Evolutionary conservation across 2,113 vertebrate species (phyloP).

Genomic region (Dolichallabes microphthalmus): DNA sequence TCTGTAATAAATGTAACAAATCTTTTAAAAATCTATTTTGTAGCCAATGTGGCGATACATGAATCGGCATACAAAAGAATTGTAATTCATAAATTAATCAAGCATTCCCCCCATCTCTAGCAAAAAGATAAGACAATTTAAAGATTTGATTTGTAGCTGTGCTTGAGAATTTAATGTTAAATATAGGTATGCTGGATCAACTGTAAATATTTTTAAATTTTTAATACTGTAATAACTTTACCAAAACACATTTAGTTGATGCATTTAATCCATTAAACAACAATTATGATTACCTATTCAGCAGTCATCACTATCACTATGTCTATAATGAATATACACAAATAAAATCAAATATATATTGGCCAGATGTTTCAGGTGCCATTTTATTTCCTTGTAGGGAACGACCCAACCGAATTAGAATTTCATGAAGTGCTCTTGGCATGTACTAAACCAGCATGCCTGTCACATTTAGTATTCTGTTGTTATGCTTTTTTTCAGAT

Average conservation of each 20-base stretch:
- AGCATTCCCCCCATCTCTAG: too few relatives aligned
- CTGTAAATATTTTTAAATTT: background rate
- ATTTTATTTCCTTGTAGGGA: background rate
- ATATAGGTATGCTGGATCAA: constrained; percentile 7
- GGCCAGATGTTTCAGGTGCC: background rate
- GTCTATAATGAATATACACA: background rate
- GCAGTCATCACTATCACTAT: background rate
- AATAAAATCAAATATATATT: background rate
- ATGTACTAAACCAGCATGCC: background rate
- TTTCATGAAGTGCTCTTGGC: background rate
- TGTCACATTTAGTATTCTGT: background rate
- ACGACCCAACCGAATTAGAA: background rate
- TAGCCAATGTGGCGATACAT: too few relatives aligned
- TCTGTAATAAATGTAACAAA: too few relatives aligned
- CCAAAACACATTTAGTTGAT: background rate
- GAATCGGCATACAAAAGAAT: too few relatives aligned
- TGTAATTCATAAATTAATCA: too few relatives aligned
- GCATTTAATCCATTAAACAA: background rate
- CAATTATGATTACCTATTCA: background rate
- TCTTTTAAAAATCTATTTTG: too few relatives aligned
- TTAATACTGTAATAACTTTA: too few relatives aligned
- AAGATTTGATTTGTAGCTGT: constrained; percentile 7
- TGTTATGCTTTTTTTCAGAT: background rate
- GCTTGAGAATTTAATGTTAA: background rate
- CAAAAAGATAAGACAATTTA: background rate